Percentiles rank a stretch among this genome's conserved stretches.
Conservation (phyloP, 2,888 invertebrate species). For the Drosophila subsilvestris region DNA sequence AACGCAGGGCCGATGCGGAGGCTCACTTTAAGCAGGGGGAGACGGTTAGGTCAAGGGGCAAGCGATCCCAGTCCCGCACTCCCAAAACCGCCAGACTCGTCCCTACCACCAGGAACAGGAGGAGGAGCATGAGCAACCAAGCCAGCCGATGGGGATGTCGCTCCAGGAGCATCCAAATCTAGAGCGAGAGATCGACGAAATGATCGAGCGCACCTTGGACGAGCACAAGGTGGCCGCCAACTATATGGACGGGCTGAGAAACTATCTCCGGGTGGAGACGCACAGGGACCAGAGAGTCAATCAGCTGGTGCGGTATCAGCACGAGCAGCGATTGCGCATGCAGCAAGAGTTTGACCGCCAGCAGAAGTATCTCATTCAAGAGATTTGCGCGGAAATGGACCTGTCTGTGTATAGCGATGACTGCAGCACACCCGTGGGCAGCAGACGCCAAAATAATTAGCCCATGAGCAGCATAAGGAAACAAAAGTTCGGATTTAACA, state of each 20-base stretch:
- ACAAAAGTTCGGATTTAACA: too few relatives aligned
- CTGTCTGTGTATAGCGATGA: not conserved
- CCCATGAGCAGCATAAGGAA: too few relatives aligned
- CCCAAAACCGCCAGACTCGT: slow-evolving; percentile 78
- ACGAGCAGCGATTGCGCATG: slow-evolving; percentile 87
- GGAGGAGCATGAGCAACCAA: slow-evolving; percentile 32
- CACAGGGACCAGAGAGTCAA: slow-evolving; percentile 87
- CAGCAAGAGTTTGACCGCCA: slow-evolving; percentile 88
- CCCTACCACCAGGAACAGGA: slow-evolving; percentile 56
- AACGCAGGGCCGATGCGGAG: not conserved
- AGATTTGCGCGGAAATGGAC: slow-evolving; percentile 75
- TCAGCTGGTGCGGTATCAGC: slow-evolving; percentile 87
- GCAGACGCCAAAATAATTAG: too few relatives aligned
- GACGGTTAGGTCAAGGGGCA: not conserved
- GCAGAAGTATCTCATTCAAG: slow-evolving; percentile 86
- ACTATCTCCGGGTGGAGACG: slow-evolving; percentile 85
- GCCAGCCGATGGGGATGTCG: not conserved
- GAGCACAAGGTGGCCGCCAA: slow-evolving; percentile 1
- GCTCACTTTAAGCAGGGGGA: not conserved
- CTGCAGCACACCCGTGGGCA: too few relatives aligned
- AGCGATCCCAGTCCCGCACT: slow-evolving; percentile 86
- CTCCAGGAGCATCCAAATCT: slow-evolving; percentile 37
- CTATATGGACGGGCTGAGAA: slow-evolving; percentile 48
- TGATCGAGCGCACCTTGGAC: slow-evolving; percentile 39
- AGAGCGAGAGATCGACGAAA: slow-evolving; percentile 40